Conservation (phyloP, 2,113 vertebrate genomes). For the Mesocricetus auratus region DNA sequence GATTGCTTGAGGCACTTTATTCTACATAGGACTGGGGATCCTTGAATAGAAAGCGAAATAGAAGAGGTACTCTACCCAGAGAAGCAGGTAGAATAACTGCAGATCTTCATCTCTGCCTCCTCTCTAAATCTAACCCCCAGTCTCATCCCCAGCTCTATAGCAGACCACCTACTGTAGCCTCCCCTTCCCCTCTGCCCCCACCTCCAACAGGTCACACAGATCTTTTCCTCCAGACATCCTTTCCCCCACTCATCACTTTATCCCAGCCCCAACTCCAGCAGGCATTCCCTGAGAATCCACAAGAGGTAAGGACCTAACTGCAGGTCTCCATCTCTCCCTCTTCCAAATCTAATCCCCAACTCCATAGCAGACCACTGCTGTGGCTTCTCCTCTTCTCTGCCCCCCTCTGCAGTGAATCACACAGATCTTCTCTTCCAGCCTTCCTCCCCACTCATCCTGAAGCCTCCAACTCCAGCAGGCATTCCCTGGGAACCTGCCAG, state of each 20-base stretch:
- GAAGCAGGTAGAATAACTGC: neutral
- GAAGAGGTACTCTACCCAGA: neutral
- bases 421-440: neutral
- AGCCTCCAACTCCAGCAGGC: neutral
- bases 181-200: neutral
- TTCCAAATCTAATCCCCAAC: neutral
- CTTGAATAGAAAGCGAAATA: neutral
- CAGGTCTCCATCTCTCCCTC: neutral
- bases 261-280: neutral
- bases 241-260: neutral
- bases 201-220: neutral
- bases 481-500: neutral
- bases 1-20: neutral
- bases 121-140: neutral
- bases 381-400: neutral
- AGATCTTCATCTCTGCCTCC: neutral
- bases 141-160: neutral
- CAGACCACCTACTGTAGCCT: neutral
- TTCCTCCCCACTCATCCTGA: neutral
- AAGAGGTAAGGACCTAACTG: neutral
- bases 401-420: neutral
- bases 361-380: neutral
- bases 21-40: neutral
- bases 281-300: neutral
- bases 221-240: neutral